Conservation (phyloP, 2,113 vertebrate genomes). For the Puma concolor region DNA sequence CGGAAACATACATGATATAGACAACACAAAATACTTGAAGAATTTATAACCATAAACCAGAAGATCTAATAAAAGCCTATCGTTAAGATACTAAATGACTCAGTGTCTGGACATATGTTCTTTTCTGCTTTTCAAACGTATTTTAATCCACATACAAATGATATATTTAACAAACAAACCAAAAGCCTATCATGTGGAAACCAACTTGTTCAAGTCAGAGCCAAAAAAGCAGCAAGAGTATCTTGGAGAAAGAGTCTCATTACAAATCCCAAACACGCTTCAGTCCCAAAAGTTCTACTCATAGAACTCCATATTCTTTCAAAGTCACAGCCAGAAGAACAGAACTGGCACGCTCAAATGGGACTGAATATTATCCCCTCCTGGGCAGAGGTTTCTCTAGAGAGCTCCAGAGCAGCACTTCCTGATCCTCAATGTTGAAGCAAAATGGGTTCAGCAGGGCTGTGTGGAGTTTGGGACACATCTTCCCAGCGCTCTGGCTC, state of each 20-base stretch:
- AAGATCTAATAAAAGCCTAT: neutral
- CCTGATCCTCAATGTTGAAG: fast-evolving
- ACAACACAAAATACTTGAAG: neutral
- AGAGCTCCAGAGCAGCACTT: neutral
- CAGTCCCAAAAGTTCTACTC: neutral
- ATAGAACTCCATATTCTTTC: neutral
- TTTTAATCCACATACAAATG: neutral
- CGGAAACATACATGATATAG: neutral
- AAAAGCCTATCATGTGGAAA: neutral
- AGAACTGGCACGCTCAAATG: neutral
- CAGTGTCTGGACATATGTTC: neutral
- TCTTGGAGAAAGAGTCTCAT: neutral
- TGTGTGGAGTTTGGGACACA: fast-evolving
- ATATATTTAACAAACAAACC: neutral
- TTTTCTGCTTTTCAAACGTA: neutral
- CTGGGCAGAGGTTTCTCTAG: neutral
- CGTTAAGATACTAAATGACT: neutral
- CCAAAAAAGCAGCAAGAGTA: neutral
- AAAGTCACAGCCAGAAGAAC: neutral
- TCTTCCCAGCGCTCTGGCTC: fast-evolving
- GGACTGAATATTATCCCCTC: neutral
- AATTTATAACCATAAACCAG: neutral
- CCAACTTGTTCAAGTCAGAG: neutral
- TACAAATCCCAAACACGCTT: neutral
- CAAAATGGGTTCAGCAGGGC: fast-evolving